These are phyloP conservation scores for Pterostichus niger DNA, from an alignment of 2,888 invertebrate species.

Conservation along the genomic window DNA sequence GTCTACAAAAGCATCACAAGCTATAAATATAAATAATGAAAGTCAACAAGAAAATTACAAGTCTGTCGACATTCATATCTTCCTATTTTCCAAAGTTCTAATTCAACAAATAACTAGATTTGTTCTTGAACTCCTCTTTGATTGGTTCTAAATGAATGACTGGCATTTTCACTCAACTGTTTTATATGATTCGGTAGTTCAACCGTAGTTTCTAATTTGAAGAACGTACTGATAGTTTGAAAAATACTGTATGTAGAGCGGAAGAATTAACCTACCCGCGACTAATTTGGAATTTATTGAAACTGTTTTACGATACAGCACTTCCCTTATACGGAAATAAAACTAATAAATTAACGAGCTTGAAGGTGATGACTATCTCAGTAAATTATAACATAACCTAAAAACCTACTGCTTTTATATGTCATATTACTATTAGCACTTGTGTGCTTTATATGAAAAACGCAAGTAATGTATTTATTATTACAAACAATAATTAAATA, in stretches of 20 bases:
- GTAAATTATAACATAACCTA: not conserved
- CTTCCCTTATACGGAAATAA: not conserved
- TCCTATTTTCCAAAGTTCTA: no score
- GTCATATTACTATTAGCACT: no score
- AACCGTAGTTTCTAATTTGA: not conserved
- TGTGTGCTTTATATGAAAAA: no score
- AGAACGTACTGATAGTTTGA: not conserved
- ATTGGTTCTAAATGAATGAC: not conserved
- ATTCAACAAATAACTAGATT: no score
- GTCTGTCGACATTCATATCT: no score
- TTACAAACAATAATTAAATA: no score
- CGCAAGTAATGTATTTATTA: no score
- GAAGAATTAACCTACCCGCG: constrained; percentile 26
- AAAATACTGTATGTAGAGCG: constrained; percentile 27
- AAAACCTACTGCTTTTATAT: not conserved
- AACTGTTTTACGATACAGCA: not conserved
- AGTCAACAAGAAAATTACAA: no score
- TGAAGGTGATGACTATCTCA: not conserved
- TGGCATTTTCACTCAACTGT: constrained; percentile 4
- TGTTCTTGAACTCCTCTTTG: no score
- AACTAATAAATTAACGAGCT: not conserved
- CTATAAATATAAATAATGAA: no score
- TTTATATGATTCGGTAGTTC: constrained; percentile 5
- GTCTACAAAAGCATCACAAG: no score
- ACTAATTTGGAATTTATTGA: constrained; percentile 15